Percentiles rank a stretch among this genome's conserved stretches.
Evolutionary conservation across 1,140 invertebrate species (phyloP).

Genomic region (Heliconius hewitsoni): DNA sequence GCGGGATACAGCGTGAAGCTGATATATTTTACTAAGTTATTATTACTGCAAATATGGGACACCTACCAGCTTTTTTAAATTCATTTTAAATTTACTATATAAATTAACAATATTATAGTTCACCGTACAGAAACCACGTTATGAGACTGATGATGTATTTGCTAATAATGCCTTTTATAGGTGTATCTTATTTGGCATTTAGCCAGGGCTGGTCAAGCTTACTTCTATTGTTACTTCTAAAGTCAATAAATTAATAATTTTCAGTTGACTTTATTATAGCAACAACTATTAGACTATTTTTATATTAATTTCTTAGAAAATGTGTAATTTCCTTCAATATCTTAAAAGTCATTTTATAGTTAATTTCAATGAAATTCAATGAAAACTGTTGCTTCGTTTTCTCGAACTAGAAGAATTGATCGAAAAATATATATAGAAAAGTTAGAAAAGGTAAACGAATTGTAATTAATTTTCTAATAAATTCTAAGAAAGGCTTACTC

Average conservation of each 20-base stretch:
- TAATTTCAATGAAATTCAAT: not conserved
- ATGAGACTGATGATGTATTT: slow-evolving; percentile 45
- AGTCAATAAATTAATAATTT: not conserved
- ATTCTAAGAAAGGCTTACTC: no score
- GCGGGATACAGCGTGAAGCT: no score
- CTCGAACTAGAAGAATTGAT: not conserved
- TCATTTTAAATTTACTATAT: not conserved
- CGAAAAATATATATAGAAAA: not conserved
- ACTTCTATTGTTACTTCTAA: slow-evolving; percentile 27
- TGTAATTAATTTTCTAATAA: no score
- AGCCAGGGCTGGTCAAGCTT: slow-evolving; percentile 49
- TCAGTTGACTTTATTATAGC: not conserved
- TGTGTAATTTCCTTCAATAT: not conserved
- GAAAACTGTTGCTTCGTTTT: not conserved
- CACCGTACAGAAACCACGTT: not conserved
- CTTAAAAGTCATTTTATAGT: not conserved
- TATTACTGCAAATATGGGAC: not conserved
- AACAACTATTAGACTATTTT: not conserved
- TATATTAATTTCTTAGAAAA: not conserved
- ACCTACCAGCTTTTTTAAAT: not conserved
- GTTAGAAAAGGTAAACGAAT: not conserved
- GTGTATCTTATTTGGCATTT: slow-evolving; percentile 43
- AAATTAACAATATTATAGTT: not conserved
- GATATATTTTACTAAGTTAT: no score
- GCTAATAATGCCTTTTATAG: slow-evolving; percentile 57